Percentiles rank a stretch among this genome's conserved stretches.
These are phyloP conservation scores for Artemia franciscana DNA, from an alignment of 1,140 invertebrate genomes.

Conservation along the genomic window DNA sequence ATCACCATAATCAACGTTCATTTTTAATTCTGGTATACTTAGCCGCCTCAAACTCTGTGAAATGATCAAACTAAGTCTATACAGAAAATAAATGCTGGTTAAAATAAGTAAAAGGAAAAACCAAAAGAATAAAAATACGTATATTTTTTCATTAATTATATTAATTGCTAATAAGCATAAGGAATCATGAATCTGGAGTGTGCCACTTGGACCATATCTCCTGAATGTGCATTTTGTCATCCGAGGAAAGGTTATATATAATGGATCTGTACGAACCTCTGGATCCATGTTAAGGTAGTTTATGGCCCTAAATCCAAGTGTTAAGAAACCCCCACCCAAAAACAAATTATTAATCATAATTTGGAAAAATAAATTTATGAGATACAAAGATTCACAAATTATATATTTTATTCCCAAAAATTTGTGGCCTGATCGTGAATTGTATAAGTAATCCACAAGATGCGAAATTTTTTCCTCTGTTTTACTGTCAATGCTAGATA, in stretches of 20 bases:
- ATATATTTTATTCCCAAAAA: conserved; percentile 17
- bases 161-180: conserved; percentile 67
- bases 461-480: conserved; percentile 5
- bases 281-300: conserved; percentile 60
- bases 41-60: conserved; percentile 11
- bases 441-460: conserved; percentile 4
- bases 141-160: conserved; percentile 81
- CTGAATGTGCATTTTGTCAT: conserved; percentile 79
- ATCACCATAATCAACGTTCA: conserved; percentile 18
- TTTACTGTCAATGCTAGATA: conserved; percentile 1
- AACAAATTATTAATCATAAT: conserved; percentile 21
- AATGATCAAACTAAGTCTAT: conserved; percentile 30
- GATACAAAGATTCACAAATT: conserved; percentile 19
- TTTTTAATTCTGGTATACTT: no score
- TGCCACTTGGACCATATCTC: conserved; percentile 64
- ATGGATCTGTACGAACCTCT: conserved; percentile 26
- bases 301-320: conserved; percentile 59
- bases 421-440: conserved; percentile 9
- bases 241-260: conserved; percentile 49
- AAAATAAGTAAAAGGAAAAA: conserved; percentile 55
- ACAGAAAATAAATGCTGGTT: conserved; percentile 47
- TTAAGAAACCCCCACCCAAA: conserved; percentile 52
- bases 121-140: conserved; percentile 74
- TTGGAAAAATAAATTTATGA: conserved; percentile 19
- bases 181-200: conserved; percentile 53